Conservation (phyloP, 2,797 vertebrate genomes). For the Scleropages formosus region DNA sequence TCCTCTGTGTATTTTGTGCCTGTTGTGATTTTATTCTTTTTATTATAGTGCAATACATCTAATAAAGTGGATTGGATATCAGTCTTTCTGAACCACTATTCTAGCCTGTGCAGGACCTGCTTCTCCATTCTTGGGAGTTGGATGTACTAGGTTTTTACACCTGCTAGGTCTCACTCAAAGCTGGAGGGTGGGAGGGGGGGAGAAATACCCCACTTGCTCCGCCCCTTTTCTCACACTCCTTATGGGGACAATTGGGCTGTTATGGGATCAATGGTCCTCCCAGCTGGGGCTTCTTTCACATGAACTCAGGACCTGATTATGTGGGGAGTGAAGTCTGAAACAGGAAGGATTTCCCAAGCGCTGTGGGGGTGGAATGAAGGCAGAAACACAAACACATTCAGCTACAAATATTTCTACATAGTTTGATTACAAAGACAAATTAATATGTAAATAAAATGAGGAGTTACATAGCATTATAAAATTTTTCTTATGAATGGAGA, state of each 20-base stretch:
- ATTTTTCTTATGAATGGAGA: too few relatives aligned
- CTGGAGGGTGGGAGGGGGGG: too few relatives aligned
- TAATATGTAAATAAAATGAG: too few relatives aligned
- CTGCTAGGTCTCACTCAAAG: constrained; percentile 71
- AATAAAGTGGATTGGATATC: constrained; percentile 46
- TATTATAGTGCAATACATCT: constrained; percentile 4
- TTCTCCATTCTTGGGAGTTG: constrained; percentile 55
- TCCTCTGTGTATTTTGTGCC: constrained; percentile 30
- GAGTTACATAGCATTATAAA: too few relatives aligned
- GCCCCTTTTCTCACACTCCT: constrained; percentile 67
- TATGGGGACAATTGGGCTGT: constrained; percentile 70
- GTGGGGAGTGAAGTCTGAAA: constrained; percentile 54
- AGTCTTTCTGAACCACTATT: constrained; percentile 56
- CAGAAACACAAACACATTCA: too few relatives aligned
- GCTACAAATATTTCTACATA: too few relatives aligned
- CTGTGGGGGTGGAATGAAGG: too few relatives aligned
- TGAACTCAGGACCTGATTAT: constrained; percentile 57
- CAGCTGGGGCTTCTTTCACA: constrained; percentile 71
- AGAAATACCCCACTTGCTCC: constrained; percentile 68
- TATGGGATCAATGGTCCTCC: constrained; percentile 72
- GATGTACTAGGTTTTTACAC: constrained; percentile 71
- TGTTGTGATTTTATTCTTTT: constrained; percentile 37
- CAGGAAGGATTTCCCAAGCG: constrained; percentile 53
- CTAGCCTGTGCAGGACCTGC: constrained; percentile 60
- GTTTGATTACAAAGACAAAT: too few relatives aligned